Conservation (phyloP, 2,888 invertebrate genomes). For the Folsomia candida region DNA sequence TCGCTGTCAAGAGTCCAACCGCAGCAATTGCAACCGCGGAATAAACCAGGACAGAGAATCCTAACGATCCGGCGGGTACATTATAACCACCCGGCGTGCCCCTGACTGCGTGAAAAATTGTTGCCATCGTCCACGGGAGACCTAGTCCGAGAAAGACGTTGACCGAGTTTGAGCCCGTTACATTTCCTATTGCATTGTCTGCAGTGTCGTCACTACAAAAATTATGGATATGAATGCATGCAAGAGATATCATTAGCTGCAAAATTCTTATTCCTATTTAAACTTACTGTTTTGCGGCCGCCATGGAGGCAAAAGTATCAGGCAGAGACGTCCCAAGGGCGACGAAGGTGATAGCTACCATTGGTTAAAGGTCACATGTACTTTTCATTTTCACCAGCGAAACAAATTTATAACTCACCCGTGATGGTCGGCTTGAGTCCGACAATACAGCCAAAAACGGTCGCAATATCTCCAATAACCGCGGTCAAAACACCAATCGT, state of each 20-base stretch:
- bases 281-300: constrained; percentile 53
- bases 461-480: constrained; percentile 61
- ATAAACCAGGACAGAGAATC: constrained; percentile 60
- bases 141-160: constrained; percentile 63
- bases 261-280: no score
- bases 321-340: constrained; percentile 62
- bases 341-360: constrained; percentile 58
- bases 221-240: not conserved
- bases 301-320: constrained; percentile 62
- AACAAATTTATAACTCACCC: constrained; percentile 52
- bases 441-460: constrained; percentile 62
- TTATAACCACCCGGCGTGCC: constrained; percentile 51
- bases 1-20: constrained; percentile 56
- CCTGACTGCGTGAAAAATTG: constrained; percentile 56
- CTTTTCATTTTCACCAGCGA: constrained; percentile 11
- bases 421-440: constrained; percentile 59
- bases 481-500: constrained; percentile 61
- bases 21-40: constrained; percentile 57
- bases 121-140: constrained; percentile 62
- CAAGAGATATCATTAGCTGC: not conserved
- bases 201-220: constrained; percentile 52
- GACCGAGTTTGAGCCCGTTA: constrained; percentile 64
- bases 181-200: constrained; percentile 63
- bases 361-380: constrained; percentile 16
- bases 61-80: constrained; percentile 55